Evolutionary conservation across 2,113 vertebrate genomes (phyloP).

Genomic region (Ellobius talpinus): DNA sequence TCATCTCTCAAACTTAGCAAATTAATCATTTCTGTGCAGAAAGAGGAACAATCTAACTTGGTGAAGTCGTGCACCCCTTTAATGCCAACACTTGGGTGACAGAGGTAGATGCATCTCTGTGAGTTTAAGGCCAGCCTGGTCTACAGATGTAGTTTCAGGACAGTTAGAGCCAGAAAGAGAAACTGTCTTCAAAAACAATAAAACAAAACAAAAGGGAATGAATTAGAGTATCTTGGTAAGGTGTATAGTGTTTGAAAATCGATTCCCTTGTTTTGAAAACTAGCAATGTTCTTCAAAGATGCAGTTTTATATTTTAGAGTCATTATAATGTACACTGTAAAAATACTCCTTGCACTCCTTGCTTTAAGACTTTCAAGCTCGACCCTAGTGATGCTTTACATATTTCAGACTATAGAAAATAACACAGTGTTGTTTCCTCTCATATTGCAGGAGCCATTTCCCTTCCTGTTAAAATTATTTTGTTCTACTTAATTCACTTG

Average conservation of each 20-base stretch:
- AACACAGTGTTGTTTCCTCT: neutral
- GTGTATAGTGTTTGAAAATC: neutral
- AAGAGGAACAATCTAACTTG: neutral
- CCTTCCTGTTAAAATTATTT: conserved; percentile 62
- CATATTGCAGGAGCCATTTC: conserved; percentile 19
- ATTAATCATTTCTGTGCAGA: neutral
- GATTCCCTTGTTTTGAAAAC: conserved; percentile 42
- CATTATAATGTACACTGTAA: conserved; percentile 11
- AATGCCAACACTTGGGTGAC: neutral
- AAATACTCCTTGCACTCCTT: neutral
- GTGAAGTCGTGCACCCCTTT: rapidly evolving
- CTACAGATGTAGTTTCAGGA: neutral
- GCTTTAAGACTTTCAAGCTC: conserved; percentile 53
- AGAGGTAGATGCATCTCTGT: neutral
- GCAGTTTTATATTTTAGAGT: neutral
- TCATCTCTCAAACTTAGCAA: conserved; percentile 4
- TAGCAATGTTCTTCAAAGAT: neutral
- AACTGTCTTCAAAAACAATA: neutral
- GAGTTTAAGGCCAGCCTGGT: neutral
- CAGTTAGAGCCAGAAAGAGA: neutral
- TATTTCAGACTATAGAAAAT: conserved; percentile 32
- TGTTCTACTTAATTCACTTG: conserved; percentile 23
- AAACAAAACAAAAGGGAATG: neutral
- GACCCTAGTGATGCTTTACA: neutral
- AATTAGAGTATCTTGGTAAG: conserved; percentile 15